Percentiles rank a stretch among this genome's conserved stretches.
These are phyloP conservation scores for Acanthosepion lycidas DNA, from an alignment of 2,888 invertebrate species.

Conservation along the genomic window DNA sequence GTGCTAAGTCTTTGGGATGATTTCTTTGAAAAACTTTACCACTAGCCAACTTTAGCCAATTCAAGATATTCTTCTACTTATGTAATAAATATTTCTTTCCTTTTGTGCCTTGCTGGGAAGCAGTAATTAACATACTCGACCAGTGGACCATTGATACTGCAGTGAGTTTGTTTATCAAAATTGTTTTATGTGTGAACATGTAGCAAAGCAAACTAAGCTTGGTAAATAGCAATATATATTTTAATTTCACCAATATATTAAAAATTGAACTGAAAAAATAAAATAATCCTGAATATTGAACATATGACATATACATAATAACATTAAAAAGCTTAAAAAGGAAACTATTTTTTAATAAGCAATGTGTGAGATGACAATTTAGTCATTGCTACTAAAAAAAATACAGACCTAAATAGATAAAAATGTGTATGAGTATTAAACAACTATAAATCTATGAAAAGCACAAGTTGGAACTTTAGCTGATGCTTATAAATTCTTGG, in stretches of 20 bases:
- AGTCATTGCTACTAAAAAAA: neutral
- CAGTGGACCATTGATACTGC: neutral
- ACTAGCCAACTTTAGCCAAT: no score
- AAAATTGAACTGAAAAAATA: neutral
- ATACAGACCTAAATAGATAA: neutral
- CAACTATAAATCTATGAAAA: neutral
- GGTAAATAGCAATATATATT: neutral
- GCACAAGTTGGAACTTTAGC: no score
- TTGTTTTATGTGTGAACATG: neutral
- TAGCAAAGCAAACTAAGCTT: no score
- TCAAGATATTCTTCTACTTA: no score
- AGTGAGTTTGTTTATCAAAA: neutral
- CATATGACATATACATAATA: neutral
- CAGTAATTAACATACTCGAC: no score
- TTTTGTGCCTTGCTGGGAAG: no score
- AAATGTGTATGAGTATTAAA: neutral
- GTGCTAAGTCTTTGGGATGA: no score
- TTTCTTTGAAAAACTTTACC: no score
- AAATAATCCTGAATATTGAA: neutral
- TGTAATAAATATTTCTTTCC: no score
- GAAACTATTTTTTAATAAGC: neutral
- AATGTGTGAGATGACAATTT: neutral
- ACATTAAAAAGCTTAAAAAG: neutral
- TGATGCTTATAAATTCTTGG: neutral
- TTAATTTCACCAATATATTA: neutral